Conservation (phyloP, 2,888 invertebrate genomes). For the Stenotaenia linearis region DNA sequence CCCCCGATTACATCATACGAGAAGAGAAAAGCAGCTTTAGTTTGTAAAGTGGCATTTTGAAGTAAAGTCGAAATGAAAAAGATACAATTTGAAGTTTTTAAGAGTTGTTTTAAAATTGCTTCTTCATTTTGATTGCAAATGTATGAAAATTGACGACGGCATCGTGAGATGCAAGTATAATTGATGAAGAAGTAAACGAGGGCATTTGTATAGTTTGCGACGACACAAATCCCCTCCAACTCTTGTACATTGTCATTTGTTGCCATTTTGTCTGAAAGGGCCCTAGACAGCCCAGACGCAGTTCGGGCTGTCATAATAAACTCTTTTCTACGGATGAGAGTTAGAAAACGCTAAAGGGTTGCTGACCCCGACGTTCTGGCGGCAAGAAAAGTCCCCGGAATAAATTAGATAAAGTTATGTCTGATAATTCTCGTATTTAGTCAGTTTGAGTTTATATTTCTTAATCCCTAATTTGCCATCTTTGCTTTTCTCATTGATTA, state of each 20-base stretch:
- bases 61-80: neutral
- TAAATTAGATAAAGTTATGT: neutral
- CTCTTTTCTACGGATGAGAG: neutral
- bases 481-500: neutral
- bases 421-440: conserved; percentile 7
- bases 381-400: neutral
- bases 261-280: conserved; percentile 15
- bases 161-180: neutral
- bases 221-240: neutral
- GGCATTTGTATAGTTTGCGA: conserved; percentile 3
- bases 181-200: conserved; percentile 6
- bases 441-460: neutral
- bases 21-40: too few relatives aligned
- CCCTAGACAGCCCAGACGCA: conserved; percentile 6
- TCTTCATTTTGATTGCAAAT: neutral
- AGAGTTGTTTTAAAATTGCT: neutral
- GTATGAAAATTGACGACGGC: neutral
- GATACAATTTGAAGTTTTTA: neutral
- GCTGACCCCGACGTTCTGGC: conserved; percentile 7
- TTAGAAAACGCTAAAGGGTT: conserved; percentile 1
- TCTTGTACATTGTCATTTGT: neutral
- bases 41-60: too few relatives aligned
- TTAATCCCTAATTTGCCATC: neutral
- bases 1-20: too few relatives aligned
- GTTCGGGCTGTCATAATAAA: conserved; percentile 13